Evolutionary conservation across 2,797 vertebrate genomes (phyloP), one percentile per base, ranked within the genome.

Genomic region (Nannoperca australis): DNA sequence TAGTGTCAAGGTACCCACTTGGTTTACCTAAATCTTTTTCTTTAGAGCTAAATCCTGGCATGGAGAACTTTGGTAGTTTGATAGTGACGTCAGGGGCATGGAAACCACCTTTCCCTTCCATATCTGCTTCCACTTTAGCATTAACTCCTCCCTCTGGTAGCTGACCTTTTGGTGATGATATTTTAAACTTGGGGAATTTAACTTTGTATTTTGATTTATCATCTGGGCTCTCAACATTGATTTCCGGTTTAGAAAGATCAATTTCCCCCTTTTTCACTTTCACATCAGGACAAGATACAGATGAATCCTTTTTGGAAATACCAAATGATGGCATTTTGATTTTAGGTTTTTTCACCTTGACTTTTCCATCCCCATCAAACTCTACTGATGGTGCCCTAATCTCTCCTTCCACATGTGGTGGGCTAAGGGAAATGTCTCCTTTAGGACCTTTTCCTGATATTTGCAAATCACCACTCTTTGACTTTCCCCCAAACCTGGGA

Each of bases 401-500:
- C n/a, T 92, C 84, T 40, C 79, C 85, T 63, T 91, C 83, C 30
- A 84, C 27, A 63, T 88, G 73, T 82, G 85, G 79, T 67, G 81
- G 62, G 58, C 69, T 86, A 22, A 92, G 60, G 70, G 86, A 90
- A 68, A 84, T 53, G 9, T 88, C 77, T n/a, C n/a, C n/a, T n/a
- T n/a, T 93, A 36, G 84, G 70, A 13, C 55, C 70, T 67, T 84
- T 79, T 50, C 84, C 81, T 34, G 91, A 88, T 70, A 87, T n/a
- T 8, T 88, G 79, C 8, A 93, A 77, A 22, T 92, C 89, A 66
- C 78, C 71, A 54, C 90, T 93, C 82, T 93, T 95, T 38, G 90
- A 89, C 88, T 94, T 96, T 79, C 68, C 92, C 42, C 96, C 94
- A 84, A 97, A 95, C 76, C 94, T 96, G 2, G 95, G 95, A 82